These are phyloP conservation scores for Dicycla oo DNA, from an alignment of 2,888 invertebrate genomes.

Conservation along the genomic window DNA sequence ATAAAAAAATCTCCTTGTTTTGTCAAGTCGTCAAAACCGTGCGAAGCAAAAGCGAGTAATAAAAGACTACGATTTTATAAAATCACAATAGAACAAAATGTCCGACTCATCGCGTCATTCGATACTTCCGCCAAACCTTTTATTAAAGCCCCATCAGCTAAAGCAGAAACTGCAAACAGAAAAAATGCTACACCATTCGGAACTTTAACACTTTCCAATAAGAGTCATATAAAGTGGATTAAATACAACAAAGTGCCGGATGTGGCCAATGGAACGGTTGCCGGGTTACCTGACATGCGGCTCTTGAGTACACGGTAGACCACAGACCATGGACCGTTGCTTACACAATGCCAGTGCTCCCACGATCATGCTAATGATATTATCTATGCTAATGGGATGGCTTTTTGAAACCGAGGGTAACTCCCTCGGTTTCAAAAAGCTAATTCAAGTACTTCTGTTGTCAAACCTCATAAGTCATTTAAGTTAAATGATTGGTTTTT, in stretches of 20 bases:
- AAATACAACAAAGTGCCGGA: constrained; percentile 61
- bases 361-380: constrained; percentile 15
- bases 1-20: not conserved
- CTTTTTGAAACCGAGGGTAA: too few species aligned
- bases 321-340: constrained; percentile 31
- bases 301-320: constrained; percentile 45
- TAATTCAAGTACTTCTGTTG: constrained; percentile 2
- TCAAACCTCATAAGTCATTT: not conserved
- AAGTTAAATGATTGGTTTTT: not conserved
- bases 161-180: constrained; percentile 51
- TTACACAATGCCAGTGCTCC: not conserved
- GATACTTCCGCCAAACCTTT: constrained; percentile 64
- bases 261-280: constrained; percentile 59
- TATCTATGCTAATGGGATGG: too few species aligned
- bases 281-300: constrained; percentile 62
- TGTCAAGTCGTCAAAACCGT: not conserved
- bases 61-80: constrained; percentile 28
- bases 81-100: constrained; percentile 58
- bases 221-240: constrained; percentile 16
- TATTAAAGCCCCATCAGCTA: constrained; percentile 48
- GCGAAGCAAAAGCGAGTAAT: not conserved
- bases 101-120: constrained; percentile 61
- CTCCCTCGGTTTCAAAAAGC: not conserved
- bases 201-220: constrained; percentile 23
- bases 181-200: constrained; percentile 14